phyloP scores from a whole-genome alignment of 35 echinoderm and acorn worm genomes.

The Stichopus chloronotus region DNA sequence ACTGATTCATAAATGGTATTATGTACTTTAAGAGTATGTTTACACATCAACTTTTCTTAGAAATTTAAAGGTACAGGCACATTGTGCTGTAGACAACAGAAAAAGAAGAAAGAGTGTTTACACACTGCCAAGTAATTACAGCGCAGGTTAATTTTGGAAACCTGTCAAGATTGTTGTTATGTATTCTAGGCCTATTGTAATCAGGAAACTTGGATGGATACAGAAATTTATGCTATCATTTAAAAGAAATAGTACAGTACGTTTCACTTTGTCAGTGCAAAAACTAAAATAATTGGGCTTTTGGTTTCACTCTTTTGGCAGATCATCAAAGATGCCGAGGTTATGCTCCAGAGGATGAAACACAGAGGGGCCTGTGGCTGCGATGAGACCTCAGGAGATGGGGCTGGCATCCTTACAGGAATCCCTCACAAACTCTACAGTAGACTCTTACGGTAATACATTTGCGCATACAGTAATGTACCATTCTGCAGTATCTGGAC shows the following conservation, averaged over 20 bases:
- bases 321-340: constrained; percentile 82
- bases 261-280: not conserved
- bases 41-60: too few relatives aligned
- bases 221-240: not conserved
- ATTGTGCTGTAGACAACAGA: too few relatives aligned
- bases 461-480: too few relatives aligned
- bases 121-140: too few relatives aligned
- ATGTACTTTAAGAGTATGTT: too few relatives aligned
- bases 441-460: constrained; percentile 72
- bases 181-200: not conserved
- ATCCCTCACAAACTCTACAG: constrained; percentile 89
- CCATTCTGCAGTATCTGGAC: not conserved
- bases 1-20: too few relatives aligned
- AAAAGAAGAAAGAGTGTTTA: too few relatives aligned
- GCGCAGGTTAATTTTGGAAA: too few relatives aligned
- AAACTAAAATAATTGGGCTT: not conserved
- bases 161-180: too few relatives aligned
- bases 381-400: constrained; percentile 92
- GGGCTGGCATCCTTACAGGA: constrained; percentile 86
- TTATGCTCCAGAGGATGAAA: constrained; percentile 89
- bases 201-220: not conserved
- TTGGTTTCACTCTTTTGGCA: not conserved
- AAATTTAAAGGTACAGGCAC: too few relatives aligned
- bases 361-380: constrained; percentile 92
- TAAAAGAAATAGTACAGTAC: not conserved